These are phyloP conservation scores for Drosophila navojoa DNA, from an alignment of 1,140 invertebrate species.

Conservation along the genomic window DNA sequence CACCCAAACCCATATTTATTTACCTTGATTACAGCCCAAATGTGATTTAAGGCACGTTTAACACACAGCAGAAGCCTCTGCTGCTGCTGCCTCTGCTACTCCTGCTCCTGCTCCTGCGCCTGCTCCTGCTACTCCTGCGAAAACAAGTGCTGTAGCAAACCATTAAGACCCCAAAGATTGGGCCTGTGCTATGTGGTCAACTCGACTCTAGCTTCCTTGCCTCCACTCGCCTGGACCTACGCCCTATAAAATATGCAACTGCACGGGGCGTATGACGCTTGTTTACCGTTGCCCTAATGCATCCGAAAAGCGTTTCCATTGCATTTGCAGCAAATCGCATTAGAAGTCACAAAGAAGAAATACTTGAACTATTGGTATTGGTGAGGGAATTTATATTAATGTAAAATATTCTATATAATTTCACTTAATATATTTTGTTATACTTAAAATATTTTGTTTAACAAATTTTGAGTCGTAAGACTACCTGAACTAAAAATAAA, in stretches of 20 bases:
- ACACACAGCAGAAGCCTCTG: constrained; percentile 38
- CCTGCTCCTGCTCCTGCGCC: neutral
- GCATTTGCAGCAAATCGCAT: constrained; percentile 10
- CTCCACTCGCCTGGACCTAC: neutral
- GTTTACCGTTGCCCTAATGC: constrained; percentile 36
- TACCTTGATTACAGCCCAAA: constrained; percentile 79
- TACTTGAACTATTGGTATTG: too few relatives aligned
- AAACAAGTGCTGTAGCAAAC: constrained; percentile 19
- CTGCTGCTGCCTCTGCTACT: neutral
- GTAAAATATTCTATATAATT: too few relatives aligned
- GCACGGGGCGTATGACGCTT: constrained; percentile 40
- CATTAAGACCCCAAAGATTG: constrained; percentile 22
- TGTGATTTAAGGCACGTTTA: constrained; percentile 79
- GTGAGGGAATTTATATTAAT: too few relatives aligned
- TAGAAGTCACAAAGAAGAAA: neutral
- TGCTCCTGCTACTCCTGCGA: neutral
- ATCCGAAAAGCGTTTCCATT: constrained; percentile 17
- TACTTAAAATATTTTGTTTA: too few relatives aligned
- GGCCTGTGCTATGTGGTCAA: constrained; percentile 15
- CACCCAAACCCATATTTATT: constrained; percentile 60
- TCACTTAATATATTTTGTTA: too few relatives aligned
- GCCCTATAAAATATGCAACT: constrained; percentile 60
- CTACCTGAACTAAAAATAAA: too few relatives aligned
- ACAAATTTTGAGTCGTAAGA: too few relatives aligned
- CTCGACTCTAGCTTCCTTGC: neutral